These are phyloP conservation scores for Drosophila ananassae DNA, from an alignment of 1,140 invertebrate genomes.

Conservation along the genomic window DNA sequence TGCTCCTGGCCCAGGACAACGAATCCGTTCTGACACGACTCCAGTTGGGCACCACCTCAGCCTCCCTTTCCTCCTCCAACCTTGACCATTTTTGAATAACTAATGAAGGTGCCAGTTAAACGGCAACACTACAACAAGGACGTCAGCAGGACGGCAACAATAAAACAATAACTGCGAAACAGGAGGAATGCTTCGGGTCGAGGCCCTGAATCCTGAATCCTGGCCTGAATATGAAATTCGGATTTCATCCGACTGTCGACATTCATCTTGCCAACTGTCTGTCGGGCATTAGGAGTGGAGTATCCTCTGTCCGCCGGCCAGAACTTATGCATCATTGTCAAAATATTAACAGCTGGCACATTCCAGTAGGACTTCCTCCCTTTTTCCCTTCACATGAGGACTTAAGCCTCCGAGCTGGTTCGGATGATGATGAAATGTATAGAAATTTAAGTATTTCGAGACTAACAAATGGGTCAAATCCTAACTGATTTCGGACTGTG, in stretches of 20 bases:
- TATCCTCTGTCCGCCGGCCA: slow-evolving; percentile 17
- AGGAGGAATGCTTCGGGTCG: slow-evolving; percentile 35
- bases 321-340: slow-evolving; percentile 79
- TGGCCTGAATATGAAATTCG: slow-evolving; percentile 78
- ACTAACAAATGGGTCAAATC: slow-evolving; percentile 68
- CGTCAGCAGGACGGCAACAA: slow-evolving; percentile 43
- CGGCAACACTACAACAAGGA: slow-evolving; percentile 38
- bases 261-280: slow-evolving; percentile 78
- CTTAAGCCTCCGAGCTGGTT: slow-evolving; percentile 55
- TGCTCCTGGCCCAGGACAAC: slow-evolving; percentile 36
- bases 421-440: slow-evolving; percentile 69
- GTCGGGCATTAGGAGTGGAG: slow-evolving; percentile 65
- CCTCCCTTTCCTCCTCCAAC: background rate
- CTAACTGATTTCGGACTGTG: slow-evolving; percentile 45
- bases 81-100: slow-evolving; percentile 79
- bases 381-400: slow-evolving; percentile 46
- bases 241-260: slow-evolving; percentile 76
- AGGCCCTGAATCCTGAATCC: slow-evolving; percentile 36
- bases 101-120: slow-evolving; percentile 78
- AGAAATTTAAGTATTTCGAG: slow-evolving; percentile 72
- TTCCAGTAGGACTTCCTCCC: slow-evolving; percentile 25
- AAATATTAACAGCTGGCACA: slow-evolving; percentile 81
- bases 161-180: slow-evolving; percentile 61
- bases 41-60: slow-evolving; percentile 60
- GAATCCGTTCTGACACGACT: slow-evolving; percentile 63